phyloP scores from a whole-genome alignment of 2,888 invertebrate genomes.

The Metalampra italica region DNA sequence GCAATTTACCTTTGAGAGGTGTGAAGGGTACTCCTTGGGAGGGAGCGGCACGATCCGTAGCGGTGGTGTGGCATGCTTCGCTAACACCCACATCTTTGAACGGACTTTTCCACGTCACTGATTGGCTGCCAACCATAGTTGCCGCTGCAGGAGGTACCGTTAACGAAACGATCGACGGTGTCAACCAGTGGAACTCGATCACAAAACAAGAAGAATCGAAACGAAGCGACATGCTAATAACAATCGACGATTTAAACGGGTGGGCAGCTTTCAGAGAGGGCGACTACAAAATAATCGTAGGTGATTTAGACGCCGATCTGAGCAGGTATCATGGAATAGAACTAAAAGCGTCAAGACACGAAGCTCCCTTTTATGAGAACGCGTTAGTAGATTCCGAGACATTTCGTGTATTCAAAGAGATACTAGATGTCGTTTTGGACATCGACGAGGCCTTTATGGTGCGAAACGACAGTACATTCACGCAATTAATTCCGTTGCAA shows the following conservation, averaged over 20 bases:
- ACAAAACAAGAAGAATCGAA: slow-evolving; percentile 49
- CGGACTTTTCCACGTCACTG: slow-evolving; percentile 84
- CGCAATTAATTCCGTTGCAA: slow-evolving; percentile 4
- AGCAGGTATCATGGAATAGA: slow-evolving; percentile 33
- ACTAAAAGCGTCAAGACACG: slow-evolving; percentile 21
- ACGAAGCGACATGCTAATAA: slow-evolving; percentile 69
- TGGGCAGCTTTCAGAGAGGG: slow-evolving; percentile 48
- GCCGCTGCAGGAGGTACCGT: slow-evolving; percentile 38
- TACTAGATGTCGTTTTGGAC: slow-evolving; percentile 27
- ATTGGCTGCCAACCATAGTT: slow-evolving; percentile 87
- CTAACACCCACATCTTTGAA: slow-evolving; percentile 73
- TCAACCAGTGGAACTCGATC: slow-evolving; percentile 80
- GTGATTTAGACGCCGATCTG: slow-evolving; percentile 24
- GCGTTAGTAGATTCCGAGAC: slow-evolving; percentile 33
- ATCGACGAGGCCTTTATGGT: slow-evolving; percentile 25
- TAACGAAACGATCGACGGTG: slow-evolving; percentile 74
- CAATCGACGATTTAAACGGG: slow-evolving; percentile 64
- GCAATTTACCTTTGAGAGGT: slow-evolving; percentile 85
- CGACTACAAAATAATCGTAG: slow-evolving; percentile 35
- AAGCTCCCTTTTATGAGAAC: slow-evolving; percentile 30
- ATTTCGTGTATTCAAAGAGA: slow-evolving; percentile 32
- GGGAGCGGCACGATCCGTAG: slow-evolving; percentile 85
- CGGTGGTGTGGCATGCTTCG: slow-evolving; percentile 78
- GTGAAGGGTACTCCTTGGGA: slow-evolving; percentile 89
- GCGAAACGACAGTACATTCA: slow-evolving; percentile 23